These are phyloP conservation scores for Oryzias dopingdopingensis DNA, from an alignment of 2,797 vertebrate species.

Conservation along the genomic window DNA sequence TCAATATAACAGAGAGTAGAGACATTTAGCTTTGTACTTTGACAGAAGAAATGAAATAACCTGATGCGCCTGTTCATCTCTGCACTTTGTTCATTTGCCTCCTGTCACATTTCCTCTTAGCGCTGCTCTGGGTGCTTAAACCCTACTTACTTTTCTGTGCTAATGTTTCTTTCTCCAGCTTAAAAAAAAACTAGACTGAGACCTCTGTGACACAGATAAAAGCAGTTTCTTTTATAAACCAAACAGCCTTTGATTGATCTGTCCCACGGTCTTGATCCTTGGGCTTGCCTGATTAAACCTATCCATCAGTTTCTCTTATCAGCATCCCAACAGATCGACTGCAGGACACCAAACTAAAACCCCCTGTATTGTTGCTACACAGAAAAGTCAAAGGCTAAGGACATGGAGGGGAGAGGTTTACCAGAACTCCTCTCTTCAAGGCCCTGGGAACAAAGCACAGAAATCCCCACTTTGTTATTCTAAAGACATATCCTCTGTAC, in stretches of 20 bases:
- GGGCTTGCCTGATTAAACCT: slow-evolving; percentile 75
- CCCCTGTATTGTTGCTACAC: slow-evolving; percentile 72
- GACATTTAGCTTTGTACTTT: slow-evolving; percentile 39
- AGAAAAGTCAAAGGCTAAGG: slow-evolving; percentile 76
- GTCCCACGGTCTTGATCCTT: slow-evolving; percentile 72
- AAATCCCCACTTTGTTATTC: slow-evolving; percentile 46
- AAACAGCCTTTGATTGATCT: slow-evolving; percentile 73
- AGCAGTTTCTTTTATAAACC: slow-evolving; percentile 67
- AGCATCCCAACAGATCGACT: slow-evolving; percentile 67
- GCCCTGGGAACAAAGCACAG: slow-evolving; percentile 57
- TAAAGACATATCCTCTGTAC: slow-evolving; percentile 26
- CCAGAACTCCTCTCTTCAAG: slow-evolving; percentile 41
- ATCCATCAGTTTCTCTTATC: slow-evolving; percentile 79
- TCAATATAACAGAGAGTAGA: slow-evolving; percentile 40
- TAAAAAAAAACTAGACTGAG: slow-evolving; percentile 17
- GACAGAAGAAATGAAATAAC: slow-evolving; percentile 34
- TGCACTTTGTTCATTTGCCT: slow-evolving; percentile 5
- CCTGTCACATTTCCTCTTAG: slow-evolving; percentile 9
- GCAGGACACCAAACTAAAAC: slow-evolving; percentile 70
- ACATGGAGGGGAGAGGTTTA: slow-evolving; percentile 56
- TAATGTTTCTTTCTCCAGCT: slow-evolving; percentile 14
- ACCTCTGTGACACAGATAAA: slow-evolving; percentile 64
- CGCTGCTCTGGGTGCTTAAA: slow-evolving; percentile 5
- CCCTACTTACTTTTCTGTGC: slow-evolving; percentile 5
- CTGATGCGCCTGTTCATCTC: slow-evolving; percentile 47